phyloP scores from a whole-genome alignment of 1,140 invertebrate genomes.

The Oryctes rhinoceros region DNA sequence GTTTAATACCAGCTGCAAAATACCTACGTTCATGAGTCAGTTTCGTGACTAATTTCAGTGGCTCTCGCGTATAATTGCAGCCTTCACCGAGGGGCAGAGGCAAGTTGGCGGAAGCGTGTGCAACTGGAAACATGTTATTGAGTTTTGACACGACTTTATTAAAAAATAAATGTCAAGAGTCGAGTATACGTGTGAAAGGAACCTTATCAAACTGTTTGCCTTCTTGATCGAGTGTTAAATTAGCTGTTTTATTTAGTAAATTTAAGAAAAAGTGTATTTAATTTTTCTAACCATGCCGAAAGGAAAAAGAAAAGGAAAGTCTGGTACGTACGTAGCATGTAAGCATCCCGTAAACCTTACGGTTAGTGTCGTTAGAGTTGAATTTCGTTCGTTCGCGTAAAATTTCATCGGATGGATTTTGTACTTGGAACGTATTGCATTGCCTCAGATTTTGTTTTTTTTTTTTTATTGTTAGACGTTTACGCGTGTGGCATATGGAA shows the following conservation, averaged over 20 bases:
- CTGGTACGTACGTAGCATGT: constrained; percentile 53
- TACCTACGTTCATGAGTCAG: constrained; percentile 18
- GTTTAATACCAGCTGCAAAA: neutral
- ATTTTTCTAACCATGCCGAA: constrained; percentile 57
- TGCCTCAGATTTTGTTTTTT: too few relatives aligned
- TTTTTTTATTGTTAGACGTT: neutral
- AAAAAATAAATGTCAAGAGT: constrained; percentile 60
- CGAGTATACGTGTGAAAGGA: constrained; percentile 55
- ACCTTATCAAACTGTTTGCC: constrained; percentile 59
- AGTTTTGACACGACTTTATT: constrained; percentile 56
- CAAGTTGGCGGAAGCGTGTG: constrained; percentile 26
- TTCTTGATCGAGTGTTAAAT: constrained; percentile 60
- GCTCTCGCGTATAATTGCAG: neutral
- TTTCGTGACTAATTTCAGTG: constrained; percentile 9
- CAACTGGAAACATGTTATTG: constrained; percentile 54
- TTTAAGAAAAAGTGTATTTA: constrained; percentile 57
- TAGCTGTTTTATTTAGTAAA: constrained; percentile 58
- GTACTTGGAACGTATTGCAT: neutral
- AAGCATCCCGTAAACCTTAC: neutral
- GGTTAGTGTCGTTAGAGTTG: neutral
- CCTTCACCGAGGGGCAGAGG: neutral
- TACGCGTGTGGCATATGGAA: neutral
- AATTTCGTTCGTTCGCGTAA: neutral
- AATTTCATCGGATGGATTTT: neutral
- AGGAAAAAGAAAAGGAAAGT: constrained; percentile 60